Conservation (phyloP, 2,113 vertebrate species). For the Sinocyclocheilus maitianheensis region DNA sequence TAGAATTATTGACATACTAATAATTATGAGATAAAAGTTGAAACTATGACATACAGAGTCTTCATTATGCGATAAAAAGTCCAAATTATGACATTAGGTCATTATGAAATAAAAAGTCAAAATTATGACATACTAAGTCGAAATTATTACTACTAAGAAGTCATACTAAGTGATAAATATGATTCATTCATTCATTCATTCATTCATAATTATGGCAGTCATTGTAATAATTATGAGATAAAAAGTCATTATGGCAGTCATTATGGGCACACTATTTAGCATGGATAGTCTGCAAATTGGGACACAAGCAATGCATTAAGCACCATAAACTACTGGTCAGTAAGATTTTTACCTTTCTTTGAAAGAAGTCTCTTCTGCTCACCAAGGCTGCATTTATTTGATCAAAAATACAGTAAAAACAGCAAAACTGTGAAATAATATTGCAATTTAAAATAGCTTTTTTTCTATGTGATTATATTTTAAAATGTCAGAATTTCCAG, state of each 20-base stretch:
- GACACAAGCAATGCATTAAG: background rate
- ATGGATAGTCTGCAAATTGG: background rate
- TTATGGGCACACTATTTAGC: background rate
- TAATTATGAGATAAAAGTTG: background rate
- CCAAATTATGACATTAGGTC: background rate
- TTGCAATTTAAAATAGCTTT: no score
- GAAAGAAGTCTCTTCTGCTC: background rate
- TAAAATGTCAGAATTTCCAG: background rate
- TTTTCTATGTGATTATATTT: no score
- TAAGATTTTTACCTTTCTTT: background rate
- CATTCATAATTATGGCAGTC: no score
- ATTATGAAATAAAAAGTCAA: background rate
- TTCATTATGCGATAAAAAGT: no score
- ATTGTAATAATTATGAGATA: background rate
- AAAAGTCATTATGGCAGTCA: no score
- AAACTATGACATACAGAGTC: background rate
- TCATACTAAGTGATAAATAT: no score
- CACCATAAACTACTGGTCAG: no score
- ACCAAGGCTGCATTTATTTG: no score
- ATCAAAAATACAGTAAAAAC: no score
- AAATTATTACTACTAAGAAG: background rate
- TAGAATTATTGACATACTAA: background rate
- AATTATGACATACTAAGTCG: background rate
- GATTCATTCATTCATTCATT: no score
- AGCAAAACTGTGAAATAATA: no score